Evolutionary conservation across 30 jellyfish, hydroid and myxozoan genomes (phyloP), one percentile per base, ranked within the genome.

Genomic region (Aurelia sp.): DNA sequence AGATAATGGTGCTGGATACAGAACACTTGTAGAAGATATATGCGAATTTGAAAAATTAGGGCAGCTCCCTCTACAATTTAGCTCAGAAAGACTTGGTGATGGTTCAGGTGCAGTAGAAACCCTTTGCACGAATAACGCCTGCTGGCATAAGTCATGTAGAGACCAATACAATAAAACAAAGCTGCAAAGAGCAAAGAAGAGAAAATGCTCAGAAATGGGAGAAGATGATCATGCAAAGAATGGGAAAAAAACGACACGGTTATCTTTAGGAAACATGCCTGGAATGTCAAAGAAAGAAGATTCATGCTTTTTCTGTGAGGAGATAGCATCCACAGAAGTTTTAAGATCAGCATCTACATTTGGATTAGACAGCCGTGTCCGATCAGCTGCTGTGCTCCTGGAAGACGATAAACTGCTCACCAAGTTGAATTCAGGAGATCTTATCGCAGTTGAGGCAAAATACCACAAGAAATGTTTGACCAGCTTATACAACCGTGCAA

Each of bases 231-330:
- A 50, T 64, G 27, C 60, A 31, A 33, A 27, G 38, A 16, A 21
- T 73, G 70, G 70, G 30, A n/a, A 51, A 18, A 73, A 73, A 73
- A 73, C 84, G 6, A 73, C 84, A 73, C 69, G 84, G 84, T 73
- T 73, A 35, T 73, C 70, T 50, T 41, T 73, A 53, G 84, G 84
- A 73, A 73, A 73, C 24, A 16, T 73, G 84, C 70, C 84, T 73
- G 84, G 70, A 55, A 73, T 73, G 84, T 73, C 84, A 51, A 73
- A 73, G 17, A 73, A 73, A 24, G 84, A 70, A 5, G 81, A 73
- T 20, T 33, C 50, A 48, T 73, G 84, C 70, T 73, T 73, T 73
- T 73, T 73, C 84, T 73, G 68, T 18, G 88, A 24, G 35, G 77
- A 60, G 9, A 22, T 30, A 58, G 24, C 22, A 27, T 30, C 76